These are phyloP conservation scores for Phalacrocorax pelagicus DNA, from an alignment of 2,113 vertebrate genomes.

Conservation along the genomic window DNA sequence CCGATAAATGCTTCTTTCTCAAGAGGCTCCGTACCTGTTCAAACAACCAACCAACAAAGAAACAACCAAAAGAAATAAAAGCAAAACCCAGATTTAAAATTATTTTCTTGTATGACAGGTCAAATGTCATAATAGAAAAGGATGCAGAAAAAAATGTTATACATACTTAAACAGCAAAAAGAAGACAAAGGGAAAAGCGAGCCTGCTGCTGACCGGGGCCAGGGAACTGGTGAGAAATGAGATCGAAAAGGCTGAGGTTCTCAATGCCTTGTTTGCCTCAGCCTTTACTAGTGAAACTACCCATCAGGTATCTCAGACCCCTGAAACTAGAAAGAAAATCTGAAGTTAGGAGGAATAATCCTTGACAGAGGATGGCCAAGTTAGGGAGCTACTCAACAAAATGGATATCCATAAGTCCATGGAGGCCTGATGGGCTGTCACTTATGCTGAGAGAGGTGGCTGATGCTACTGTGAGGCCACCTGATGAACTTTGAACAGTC, in stretches of 20 bases:
- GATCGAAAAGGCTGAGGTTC: not conserved
- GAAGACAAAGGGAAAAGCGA: not conserved
- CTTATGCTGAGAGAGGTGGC: not conserved
- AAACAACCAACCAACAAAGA: not conserved
- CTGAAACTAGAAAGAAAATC: not conserved
- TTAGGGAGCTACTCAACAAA: not conserved
- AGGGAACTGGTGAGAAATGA: not conserved
- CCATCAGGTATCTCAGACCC: not conserved
- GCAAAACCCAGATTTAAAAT: not conserved
- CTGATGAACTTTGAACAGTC: not conserved
- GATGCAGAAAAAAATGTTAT: not conserved
- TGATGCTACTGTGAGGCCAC: not conserved
- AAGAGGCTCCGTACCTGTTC: not conserved
- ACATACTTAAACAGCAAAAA: not conserved
- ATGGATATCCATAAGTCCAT: not conserved
- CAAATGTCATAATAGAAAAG: not conserved
- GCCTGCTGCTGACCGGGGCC: fast-evolving
- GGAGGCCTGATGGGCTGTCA: not conserved
- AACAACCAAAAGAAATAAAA: not conserved
- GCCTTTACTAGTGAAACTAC: not conserved
- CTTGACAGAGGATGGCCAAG: not conserved
- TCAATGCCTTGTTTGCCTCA: not conserved
- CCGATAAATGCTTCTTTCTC: not conserved
- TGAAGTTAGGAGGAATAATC: not conserved
- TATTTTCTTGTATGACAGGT: not conserved